Conservation (phyloP, 2,113 vertebrate genomes). For the Amazona vittata region DNA sequence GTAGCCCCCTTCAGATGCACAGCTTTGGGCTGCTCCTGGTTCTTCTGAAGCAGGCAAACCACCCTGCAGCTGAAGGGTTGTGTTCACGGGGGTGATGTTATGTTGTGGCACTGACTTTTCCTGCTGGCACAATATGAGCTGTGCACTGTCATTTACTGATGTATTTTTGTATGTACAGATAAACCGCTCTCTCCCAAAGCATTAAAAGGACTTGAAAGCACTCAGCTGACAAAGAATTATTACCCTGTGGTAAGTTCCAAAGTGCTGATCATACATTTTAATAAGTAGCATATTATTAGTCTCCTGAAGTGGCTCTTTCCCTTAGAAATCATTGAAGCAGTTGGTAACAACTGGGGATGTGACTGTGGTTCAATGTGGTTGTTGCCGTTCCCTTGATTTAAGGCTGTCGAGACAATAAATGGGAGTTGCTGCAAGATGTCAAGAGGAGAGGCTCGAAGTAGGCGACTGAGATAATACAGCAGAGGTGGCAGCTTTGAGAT, state of each 20-base stretch:
- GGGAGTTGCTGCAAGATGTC: background rate
- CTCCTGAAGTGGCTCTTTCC: background rate
- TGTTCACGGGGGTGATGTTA: background rate
- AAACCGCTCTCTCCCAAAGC: constrained; percentile 93
- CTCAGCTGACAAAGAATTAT: constrained; percentile 95
- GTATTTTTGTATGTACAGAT: constrained; percentile 75
- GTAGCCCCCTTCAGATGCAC: background rate
- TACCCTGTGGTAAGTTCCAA: constrained; percentile 89
- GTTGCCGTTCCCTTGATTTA: background rate
- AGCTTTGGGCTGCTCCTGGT: background rate
- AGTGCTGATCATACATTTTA: constrained; percentile 38
- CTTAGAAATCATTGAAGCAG: constrained; percentile 7
- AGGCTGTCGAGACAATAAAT: background rate
- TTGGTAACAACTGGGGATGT: background rate
- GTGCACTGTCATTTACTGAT: constrained; percentile 1
- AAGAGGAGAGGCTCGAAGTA: background rate
- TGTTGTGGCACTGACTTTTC: background rate
- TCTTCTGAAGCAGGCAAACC: background rate
- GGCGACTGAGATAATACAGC: background rate
- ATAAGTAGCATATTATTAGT: constrained; percentile 23
- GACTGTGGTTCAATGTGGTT: constrained; percentile 7
- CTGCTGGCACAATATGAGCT: background rate
- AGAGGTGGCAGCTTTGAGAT: background rate
- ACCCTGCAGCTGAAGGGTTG: background rate
- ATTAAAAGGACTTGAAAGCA: constrained; percentile 82